Conservation (phyloP, 2,888 invertebrate species). For the Endotricha flammealis region DNA sequence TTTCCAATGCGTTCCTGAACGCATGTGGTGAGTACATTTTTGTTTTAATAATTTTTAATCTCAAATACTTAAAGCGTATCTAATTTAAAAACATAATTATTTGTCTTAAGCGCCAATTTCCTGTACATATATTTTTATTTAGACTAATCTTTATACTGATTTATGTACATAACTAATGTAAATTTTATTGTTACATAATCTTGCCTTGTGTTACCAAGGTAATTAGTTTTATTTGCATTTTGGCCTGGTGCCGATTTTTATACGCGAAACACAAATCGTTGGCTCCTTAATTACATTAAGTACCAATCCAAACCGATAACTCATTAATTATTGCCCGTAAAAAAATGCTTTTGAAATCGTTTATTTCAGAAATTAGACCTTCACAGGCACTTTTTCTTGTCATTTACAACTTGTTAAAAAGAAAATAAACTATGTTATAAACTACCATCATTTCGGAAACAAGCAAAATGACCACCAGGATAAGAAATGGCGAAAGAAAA, state of each 20-base stretch:
- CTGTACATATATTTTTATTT: neutral
- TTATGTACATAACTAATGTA: constrained; percentile 2
- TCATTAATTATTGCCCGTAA: too few species aligned
- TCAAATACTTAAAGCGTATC: constrained; percentile 11
- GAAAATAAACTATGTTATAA: too few species aligned
- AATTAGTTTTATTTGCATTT: constrained; percentile 29
- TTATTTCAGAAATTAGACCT: too few species aligned
- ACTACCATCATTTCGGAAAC: too few species aligned
- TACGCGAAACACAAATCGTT: too few species aligned
- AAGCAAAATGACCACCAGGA: too few species aligned
- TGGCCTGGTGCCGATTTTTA: constrained; percentile 27
- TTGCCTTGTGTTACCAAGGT: constrained; percentile 25
- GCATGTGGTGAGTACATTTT: constrained; percentile 41
- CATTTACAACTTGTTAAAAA: too few species aligned
- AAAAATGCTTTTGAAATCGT: too few species aligned
- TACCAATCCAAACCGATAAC: too few species aligned
- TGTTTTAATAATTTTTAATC: constrained; percentile 16
- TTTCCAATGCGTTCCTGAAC: constrained; percentile 35
- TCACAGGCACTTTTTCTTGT: too few species aligned
- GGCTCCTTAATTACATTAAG: too few species aligned
- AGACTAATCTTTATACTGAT: neutral
- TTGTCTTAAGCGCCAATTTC: neutral
- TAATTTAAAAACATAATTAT: neutral
- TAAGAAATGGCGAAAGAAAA: too few species aligned
- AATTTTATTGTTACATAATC: constrained; percentile 11